Evolutionary conservation across 1,140 invertebrate species (phyloP), one percentile per base, ranked within the genome.

Genomic region (Drosophila sp.): DNA sequence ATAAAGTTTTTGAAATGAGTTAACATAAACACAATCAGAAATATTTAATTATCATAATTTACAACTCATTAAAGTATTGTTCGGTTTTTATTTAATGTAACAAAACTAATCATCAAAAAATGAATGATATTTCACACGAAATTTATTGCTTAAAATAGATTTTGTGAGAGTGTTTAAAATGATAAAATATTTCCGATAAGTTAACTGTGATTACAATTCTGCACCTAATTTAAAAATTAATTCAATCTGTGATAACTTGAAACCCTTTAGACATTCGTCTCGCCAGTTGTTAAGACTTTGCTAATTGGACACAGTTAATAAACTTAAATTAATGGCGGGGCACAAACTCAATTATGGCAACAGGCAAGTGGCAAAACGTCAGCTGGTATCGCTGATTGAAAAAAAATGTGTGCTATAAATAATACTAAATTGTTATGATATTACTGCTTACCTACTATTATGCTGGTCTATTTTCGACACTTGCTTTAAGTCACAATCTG

Each of bases 291-390:
- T 36, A 57, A 65, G 32, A 34, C 46, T 61, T 32, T 41, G 40
- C 63, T 84, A 84, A 78, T 84, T 72, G 70, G 73, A 63, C 51
- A 67, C 72, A 64, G 71, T 64, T 50, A 59, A 58, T 58, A 62
- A 41, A 36, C 46, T 29, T 53, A 36, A 53, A 53, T 36, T 8
- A n/a, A 18, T 53, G n/a, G 32, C 40, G 38, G 32, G 48, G 40
- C 54, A 64, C 36, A 29, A 67, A 25, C 43, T 38, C 64, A 58
- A 62, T 63, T 72, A 58, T 48, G 41, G 2, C 61, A 48, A 59
- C 6, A 29, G 27, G 13, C 6, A 32, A 32, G 27, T 14, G 56
- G 18, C 16, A 58, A 32, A 48, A 53, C 11, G 46, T 21, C 13
- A 5, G 3, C 9, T 16, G 7, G n/a, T 62, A 61, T 53, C 65